Evolutionary conservation across 2,888 invertebrate species (phyloP), one percentile per base, ranked within the genome.

Genomic region (Chromoteleia sp.): DNA sequence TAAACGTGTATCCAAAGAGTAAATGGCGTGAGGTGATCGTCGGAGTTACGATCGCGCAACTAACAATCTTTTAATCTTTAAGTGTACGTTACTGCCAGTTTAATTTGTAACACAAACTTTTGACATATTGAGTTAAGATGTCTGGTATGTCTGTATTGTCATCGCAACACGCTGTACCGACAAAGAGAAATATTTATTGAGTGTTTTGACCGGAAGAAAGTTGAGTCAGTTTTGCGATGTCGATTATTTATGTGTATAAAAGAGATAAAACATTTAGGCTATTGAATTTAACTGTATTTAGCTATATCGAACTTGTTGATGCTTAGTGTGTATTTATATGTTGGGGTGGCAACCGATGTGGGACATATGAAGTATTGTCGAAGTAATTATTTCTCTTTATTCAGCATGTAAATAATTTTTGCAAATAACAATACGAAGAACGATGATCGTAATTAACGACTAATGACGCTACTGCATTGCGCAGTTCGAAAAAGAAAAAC

Each of bases 321-420:
- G 75, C 75, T 71, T 81, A 71, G 58, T 71, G 71, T 71, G 59
- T 71, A 71, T 81, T 70, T 75, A 75, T 75, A 63, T 80, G 74
- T 75, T 52, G 75, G 36, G 36, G 58, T 70, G 54, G 36, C 15
- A 52, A 43, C 5, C 43, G 67, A 59, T 39, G 45, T 10, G 63
- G 17, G 10, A 50, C 43, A 39, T 25, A 39, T 65, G 39, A 63
- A 70, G 41, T 67, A 54, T 73, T 79, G 50, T 61, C 12, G 45
- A 56, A 65, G 59, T 73, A 29, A 81, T 76, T 61, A 39, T 43
- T 81, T 67, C 74, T 67, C 76, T 81, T 77, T 39, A 73, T 77
- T 74, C 15, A 73, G 14, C 70, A 50, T 81, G 81, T 81, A 77
- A 81, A 81, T 81, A 81, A 73, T 73, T 73, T 81, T 81, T 81